Base-by-base conservation (phyloP, 1,140 invertebrate species). In the Stenopsyche tienmushanensis region DNA sequence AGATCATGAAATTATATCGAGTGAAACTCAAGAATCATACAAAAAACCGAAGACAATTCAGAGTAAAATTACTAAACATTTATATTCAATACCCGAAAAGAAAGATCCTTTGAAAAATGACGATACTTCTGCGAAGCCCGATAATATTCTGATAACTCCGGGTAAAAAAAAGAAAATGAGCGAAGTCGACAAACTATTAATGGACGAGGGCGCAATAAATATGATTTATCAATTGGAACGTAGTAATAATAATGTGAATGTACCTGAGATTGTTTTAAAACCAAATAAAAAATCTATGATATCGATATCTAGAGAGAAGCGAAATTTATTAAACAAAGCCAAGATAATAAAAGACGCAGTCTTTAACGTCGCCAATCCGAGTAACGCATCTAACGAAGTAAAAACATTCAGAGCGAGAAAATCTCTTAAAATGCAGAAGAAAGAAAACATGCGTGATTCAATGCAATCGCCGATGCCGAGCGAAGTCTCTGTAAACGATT, bases 151-250 rank as follows among this genome's bases (percentile, higher is more conserved):
- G 34, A 39, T 41, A 1, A 25, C 18, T 24, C 9, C 18, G 1
- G 25, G 2, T 7, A 66, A 81, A 73, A 84, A 84, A 66, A 85
- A 86, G 72, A 82, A 82, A 62, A 77, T 84, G 25, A 83, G 83
- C 44, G 91, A 93, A 80, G 83, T 93, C 44, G 89, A 92, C 71
- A 85, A 82, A 64, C 74, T 93, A 41, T 77, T 93, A 63, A 90
- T 90, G 76, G 91, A 93, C 75, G 91, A 93, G 74, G 91, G 91
- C 1, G 90, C 91, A 1, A 88, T 92, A 0, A 92, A 92, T 76
- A 88, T 93, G 83, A 78, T 93, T 13, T 91, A 91, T 71, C 88
- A 90, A 18, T 82, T 91, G 1, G 85, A 89, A 71, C 84, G 85
- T 59, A 81, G 81, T 9, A 81, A 82, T 58, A 72, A 72, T 29